Base-by-base conservation (phyloP, 2,888 invertebrate species). In the Heteropelma amictum region DNA sequence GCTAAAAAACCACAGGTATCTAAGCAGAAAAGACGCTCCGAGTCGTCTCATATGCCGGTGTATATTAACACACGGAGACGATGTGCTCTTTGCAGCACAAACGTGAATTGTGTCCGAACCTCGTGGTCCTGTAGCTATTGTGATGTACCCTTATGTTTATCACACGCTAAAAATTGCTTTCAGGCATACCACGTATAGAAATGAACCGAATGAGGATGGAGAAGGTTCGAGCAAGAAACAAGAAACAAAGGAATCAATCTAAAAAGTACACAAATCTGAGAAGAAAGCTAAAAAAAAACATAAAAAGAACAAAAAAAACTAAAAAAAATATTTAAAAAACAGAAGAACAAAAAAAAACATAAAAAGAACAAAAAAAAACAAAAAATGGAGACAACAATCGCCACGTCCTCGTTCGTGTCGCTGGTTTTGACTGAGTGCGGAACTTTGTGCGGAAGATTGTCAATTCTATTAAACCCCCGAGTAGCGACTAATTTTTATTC, bases 391-490 rank as follows among this genome's bases (percentile, higher is more conserved):
- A 38, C n/a, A 38, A 56, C 19, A 56, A 35, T 38, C 58, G 38
- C 38, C 38, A 56, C 58, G 38, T 56, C 58, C 58, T 56, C 58
- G 58, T 56, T 35, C 58, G 58, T 56, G 38, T 56, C 58, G 38
- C 42, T 60, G 60, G 42, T 60, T 60, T 60, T 12, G 42, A 60
- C 60, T 60, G 60, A 60, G 60, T 23, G 60, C 42, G 60, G 42
- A 60, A 60, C 42, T 60, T 60, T 60, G 42, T 60, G 60, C 33
- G 42, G 42, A 60, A 60, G 60, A 58, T 58, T 58, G 10, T 8
- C 7, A 58, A 58, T 58, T 49, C 26, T 58, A 53, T 53, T 53
- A 33, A 7, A 38, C 19, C 51, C 51, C 51, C 51, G 51, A 51
- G 51, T 51, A 17, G 51, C 51, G 17, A 38, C 23, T 12, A 35